Evolutionary conservation across 1,140 invertebrate genomes (phyloP).

Genomic region (Drosophila fuyamai): DNA sequence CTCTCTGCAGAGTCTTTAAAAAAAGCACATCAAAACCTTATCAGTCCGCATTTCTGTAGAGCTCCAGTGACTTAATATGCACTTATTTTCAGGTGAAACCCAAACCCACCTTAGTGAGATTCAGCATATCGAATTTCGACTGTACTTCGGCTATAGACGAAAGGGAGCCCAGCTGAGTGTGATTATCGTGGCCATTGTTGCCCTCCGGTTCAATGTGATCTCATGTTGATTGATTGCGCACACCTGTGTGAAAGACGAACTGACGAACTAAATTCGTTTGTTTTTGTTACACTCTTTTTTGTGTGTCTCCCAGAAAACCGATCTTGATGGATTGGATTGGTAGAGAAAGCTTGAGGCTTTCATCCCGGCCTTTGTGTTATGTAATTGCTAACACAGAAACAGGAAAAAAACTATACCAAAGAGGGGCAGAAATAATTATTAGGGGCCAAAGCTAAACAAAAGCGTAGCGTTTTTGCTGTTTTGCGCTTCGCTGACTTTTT

Average conservation of each 20-base stretch:
- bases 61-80: neutral
- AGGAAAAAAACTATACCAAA: constrained; percentile 1
- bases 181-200: constrained; percentile 79
- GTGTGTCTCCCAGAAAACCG: constrained; percentile 39
- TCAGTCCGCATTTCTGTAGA: neutral
- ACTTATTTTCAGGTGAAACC: neutral
- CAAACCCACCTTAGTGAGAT: no score
- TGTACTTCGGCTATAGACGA: constrained; percentile 13
- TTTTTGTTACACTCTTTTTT: constrained; percentile 24
- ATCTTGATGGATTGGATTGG: constrained; percentile 64
- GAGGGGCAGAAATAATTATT: constrained; percentile 39
- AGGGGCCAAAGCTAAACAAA: constrained; percentile 39
- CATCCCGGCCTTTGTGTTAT: constrained; percentile 51
- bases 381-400: constrained; percentile 37
- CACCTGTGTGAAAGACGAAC: constrained; percentile 74
- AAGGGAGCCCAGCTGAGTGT: constrained; percentile 37
- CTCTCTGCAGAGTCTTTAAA: no score
- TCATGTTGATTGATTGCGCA: constrained; percentile 82
- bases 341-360: constrained; percentile 40
- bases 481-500: constrained; percentile 72
- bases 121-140: neutral
- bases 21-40: neutral
- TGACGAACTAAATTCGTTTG: constrained; percentile 56
- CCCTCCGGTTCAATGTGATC: constrained; percentile 76
- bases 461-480: constrained; percentile 40